These are phyloP conservation scores for Strix occidentalis DNA, from an alignment of 2,797 vertebrate genomes.

Conservation along the genomic window DNA sequence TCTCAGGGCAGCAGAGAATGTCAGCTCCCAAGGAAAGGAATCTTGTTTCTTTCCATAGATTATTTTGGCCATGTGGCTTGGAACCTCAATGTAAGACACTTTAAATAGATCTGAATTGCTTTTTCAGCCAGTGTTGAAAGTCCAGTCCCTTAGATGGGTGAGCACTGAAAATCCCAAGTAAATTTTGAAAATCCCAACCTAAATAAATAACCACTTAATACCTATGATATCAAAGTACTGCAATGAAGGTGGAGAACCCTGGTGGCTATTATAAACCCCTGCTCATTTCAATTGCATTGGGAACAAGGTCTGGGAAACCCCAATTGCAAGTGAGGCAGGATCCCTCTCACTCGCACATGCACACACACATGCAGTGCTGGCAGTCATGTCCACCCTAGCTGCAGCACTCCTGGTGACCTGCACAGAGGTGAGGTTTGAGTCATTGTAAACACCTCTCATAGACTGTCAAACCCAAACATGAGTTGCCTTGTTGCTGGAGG, in stretches of 20 bases:
- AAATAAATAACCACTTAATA: neutral
- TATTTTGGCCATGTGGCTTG: neutral
- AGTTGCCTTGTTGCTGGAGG: slow-evolving; percentile 1
- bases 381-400: neutral
- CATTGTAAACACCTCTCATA: neutral
- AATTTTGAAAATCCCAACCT: neutral
- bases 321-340: neutral
- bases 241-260: neutral
- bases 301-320: neutral
- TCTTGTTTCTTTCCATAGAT: neutral
- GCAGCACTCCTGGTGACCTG: neutral
- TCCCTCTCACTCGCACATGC: neutral
- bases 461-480: neutral
- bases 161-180: neutral
- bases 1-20: neutral
- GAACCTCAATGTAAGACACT: neutral
- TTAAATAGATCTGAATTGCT: neutral
- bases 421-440: neutral
- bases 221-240: neutral
- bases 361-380: neutral
- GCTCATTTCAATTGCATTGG: neutral
- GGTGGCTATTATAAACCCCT: neutral
- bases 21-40: neutral
- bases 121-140: neutral
- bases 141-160: neutral